These are phyloP conservation scores for Idaea aversata DNA, from an alignment of 2,888 invertebrate species.

Conservation along the genomic window DNA sequence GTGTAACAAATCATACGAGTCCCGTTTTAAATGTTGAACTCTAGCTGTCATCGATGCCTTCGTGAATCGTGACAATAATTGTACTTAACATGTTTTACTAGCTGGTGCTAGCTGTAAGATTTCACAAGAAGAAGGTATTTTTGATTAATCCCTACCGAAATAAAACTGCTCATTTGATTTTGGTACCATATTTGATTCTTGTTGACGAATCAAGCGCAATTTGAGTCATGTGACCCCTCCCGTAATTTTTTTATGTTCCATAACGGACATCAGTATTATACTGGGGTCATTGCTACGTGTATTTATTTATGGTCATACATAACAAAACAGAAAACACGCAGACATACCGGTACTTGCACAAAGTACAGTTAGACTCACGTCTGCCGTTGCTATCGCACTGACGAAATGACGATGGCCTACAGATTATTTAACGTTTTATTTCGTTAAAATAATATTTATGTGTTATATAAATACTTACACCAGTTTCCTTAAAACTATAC, in stretches of 20 bases:
- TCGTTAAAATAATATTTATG: too few species aligned
- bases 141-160: not conserved
- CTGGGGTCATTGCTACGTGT: not conserved
- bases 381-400: not conserved
- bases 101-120: not conserved
- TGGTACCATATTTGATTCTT: not conserved
- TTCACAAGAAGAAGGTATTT: not conserved
- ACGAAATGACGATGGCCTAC: not conserved
- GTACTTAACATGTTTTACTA: not conserved
- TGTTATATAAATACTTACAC: too few species aligned
- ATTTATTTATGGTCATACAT: not conserved
- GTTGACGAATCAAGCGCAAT: not conserved
- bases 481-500: too few species aligned
- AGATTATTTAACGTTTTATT: not conserved
- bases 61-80: not conserved
- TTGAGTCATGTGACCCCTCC: not conserved
- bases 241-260: not conserved
- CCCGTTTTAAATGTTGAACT: too few species aligned
- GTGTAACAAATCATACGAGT: too few species aligned
- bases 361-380: not conserved
- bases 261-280: not conserved
- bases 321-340: constrained; percentile 1
- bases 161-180: not conserved
- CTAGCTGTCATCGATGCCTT: not conserved
- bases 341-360: not conserved